Evolutionary conservation across 2,113 vertebrate genomes (phyloP).

Genomic region (Crypturellus undulatus): DNA sequence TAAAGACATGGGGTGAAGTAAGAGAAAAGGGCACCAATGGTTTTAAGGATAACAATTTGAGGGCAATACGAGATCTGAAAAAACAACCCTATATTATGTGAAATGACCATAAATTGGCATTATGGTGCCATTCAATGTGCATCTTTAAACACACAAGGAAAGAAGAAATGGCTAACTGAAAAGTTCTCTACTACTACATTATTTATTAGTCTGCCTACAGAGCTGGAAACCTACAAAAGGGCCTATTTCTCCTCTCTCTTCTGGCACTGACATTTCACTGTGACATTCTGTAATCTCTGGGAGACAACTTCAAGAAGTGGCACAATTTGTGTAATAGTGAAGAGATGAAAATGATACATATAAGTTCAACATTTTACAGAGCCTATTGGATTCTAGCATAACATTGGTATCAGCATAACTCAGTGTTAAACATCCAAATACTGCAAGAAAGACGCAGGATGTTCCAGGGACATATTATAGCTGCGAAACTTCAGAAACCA

Average conservation of each 20-base stretch:
- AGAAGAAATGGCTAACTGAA: neutral
- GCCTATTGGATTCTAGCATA: neutral
- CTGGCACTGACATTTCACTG: conserved; percentile 15
- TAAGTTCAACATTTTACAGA: neutral
- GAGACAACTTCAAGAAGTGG: neutral
- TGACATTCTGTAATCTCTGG: conserved; percentile 4
- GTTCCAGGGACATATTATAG: neutral
- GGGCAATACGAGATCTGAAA: neutral
- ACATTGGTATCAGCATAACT: neutral
- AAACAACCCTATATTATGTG: fast-evolving
- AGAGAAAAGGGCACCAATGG: neutral
- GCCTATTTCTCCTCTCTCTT: neutral
- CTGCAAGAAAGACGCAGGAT: neutral
- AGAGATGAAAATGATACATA: neutral
- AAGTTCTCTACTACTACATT: neutral
- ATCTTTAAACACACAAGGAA: neutral
- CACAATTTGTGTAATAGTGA: neutral
- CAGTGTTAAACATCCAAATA: neutral
- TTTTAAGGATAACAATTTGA: fast-evolving
- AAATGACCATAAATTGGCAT: neutral
- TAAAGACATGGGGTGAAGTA: fast-evolving
- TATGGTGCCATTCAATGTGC: fast-evolving
- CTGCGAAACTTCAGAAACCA: neutral
- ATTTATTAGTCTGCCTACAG: neutral
- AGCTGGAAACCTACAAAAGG: neutral